These are phyloP conservation scores for Bombus turneri DNA, from an alignment of 1,140 invertebrate species.

Conservation along the genomic window DNA sequence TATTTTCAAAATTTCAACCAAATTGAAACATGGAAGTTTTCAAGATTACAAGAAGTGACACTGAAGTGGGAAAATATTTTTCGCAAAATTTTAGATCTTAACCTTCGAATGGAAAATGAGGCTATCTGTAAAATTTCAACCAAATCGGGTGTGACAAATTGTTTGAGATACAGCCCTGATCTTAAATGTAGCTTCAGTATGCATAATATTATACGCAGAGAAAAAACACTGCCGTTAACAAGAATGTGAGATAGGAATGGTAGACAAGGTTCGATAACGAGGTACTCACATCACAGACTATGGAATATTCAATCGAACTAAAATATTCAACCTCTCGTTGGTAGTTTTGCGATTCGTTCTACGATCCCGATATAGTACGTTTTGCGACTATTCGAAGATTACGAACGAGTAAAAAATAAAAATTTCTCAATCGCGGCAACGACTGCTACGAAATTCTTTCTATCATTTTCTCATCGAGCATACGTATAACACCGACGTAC, in stretches of 20 bases:
- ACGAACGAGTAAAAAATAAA: background rate
- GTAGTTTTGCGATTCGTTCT: background rate
- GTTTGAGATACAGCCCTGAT: background rate
- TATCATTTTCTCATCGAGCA: background rate
- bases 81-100: too few relatives aligned
- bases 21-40: too few relatives aligned
- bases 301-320: background rate
- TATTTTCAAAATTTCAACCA: too few relatives aligned
- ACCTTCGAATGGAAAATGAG: too few relatives aligned
- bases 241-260: background rate
- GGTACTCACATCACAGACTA: background rate
- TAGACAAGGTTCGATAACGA: background rate
- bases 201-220: background rate
- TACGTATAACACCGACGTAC: background rate
- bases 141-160: too few relatives aligned
- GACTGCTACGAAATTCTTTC: background rate
- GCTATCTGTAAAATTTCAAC: too few relatives aligned
- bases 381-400: background rate
- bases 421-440: background rate
- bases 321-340: background rate
- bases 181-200: background rate
- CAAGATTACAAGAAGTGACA: too few relatives aligned
- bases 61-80: too few relatives aligned
- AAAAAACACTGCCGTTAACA: background rate
- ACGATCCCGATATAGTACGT: background rate